Evolutionary conservation across 2,113 vertebrate species (phyloP).

Genomic region (Nothobranchius kuhntae): DNA sequence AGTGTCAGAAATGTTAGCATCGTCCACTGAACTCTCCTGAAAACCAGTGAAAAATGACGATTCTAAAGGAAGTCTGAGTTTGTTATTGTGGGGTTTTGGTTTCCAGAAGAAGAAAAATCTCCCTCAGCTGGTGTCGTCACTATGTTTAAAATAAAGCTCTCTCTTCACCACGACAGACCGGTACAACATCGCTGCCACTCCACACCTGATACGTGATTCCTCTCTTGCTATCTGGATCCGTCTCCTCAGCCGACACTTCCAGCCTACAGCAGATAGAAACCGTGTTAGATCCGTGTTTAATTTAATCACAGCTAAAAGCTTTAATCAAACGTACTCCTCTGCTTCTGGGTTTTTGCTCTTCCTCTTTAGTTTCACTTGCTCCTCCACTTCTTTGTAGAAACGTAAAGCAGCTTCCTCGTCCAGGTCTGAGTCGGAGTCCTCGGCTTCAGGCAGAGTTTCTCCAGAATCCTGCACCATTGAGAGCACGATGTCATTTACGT

Average conservation of each 20-base stretch:
- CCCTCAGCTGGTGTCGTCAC: too few relatives aligned
- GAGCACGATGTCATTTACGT: not conserved
- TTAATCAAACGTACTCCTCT: conserved; percentile 63
- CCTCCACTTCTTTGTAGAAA: conserved; percentile 78
- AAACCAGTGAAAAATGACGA: too few relatives aligned
- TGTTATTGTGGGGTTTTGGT: too few relatives aligned
- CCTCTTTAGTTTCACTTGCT: conserved; percentile 74
- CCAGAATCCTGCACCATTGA: conserved; percentile 45
- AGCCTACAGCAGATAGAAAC: conserved; percentile 47
- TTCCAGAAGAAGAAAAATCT: too few relatives aligned
- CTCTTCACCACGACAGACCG: too few relatives aligned
- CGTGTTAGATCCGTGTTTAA: not conserved
- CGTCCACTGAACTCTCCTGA: too few relatives aligned
- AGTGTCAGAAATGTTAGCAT: not conserved
- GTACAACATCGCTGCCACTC: not conserved
- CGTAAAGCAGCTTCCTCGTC: conserved; percentile 84
- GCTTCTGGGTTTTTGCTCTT: conserved; percentile 44
- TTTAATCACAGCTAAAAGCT: not conserved
- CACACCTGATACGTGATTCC: conserved; percentile 83
- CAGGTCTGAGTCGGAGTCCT: conserved; percentile 67
- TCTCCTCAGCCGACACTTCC: conserved; percentile 44
- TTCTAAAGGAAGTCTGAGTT: too few relatives aligned
- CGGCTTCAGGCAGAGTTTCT: conserved; percentile 32
- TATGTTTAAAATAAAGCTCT: too few relatives aligned
- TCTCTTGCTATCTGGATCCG: conserved; percentile 77